Evolutionary conservation across 2,113 vertebrate species (phyloP).

Genomic region (Elachura formosa): DNA sequence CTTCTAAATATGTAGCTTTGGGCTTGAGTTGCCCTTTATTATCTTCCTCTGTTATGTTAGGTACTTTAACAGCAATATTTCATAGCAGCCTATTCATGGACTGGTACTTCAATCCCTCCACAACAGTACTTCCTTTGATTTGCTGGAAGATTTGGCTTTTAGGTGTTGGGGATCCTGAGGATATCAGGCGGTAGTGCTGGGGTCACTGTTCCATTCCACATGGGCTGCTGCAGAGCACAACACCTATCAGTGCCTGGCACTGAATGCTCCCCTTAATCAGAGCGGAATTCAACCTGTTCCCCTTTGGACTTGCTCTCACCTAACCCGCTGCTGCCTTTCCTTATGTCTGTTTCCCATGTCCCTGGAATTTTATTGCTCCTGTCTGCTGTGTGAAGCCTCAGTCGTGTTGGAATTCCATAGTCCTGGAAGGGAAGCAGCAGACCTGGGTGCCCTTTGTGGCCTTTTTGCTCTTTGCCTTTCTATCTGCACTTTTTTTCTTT

Average conservation of each 20-base stretch:
- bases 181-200: not conserved
- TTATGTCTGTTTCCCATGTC: not conserved
- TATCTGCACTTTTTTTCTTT: not conserved
- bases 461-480: not conserved
- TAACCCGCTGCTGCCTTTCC: not conserved
- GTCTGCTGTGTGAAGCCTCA: not conserved
- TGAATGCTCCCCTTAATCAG: not conserved
- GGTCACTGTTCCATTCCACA: not conserved
- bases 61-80: not conserved
- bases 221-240: not conserved
- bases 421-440: not conserved
- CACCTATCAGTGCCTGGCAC: accelerated
- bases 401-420: not conserved
- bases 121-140: not conserved
- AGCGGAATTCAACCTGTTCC: accelerated
- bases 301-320: not conserved
- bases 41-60: not conserved
- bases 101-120: not conserved
- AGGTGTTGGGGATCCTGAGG: not conserved
- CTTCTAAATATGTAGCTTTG: not conserved
- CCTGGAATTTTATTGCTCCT: not conserved
- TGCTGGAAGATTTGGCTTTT: not conserved
- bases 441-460: not conserved
- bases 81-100: not conserved
- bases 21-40: not conserved